Evolutionary conservation across 2,888 invertebrate genomes (phyloP).

Genomic region (Cephus spinipes): DNA sequence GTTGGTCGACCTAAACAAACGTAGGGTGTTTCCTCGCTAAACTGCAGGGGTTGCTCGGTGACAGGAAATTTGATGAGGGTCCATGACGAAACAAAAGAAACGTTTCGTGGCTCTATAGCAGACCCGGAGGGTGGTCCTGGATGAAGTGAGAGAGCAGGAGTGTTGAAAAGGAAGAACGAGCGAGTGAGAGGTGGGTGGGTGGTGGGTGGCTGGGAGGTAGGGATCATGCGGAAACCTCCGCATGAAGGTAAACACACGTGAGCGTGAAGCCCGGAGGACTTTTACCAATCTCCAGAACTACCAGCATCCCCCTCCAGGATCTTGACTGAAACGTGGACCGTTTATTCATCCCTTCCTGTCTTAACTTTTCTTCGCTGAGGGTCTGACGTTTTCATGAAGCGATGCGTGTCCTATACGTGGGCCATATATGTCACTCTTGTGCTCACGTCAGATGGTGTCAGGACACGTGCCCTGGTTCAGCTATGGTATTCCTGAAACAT

Average conservation of each 20-base stretch:
- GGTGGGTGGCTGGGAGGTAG: not conserved
- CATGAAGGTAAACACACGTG: not conserved
- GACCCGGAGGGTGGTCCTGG: not conserved
- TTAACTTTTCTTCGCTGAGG: not conserved
- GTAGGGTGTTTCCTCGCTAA: constrained; percentile 22
- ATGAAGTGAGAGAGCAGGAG: not conserved
- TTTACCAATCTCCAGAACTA: not conserved
- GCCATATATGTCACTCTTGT: not conserved
- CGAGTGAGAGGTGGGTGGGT: not conserved
- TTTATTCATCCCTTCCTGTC: not conserved
- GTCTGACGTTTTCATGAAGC: not conserved
- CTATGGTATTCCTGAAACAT: not conserved
- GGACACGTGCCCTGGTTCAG: not conserved
- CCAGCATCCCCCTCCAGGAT: not conserved
- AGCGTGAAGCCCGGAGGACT: not conserved
- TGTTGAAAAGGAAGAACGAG: not conserved
- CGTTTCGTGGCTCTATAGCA: not conserved
- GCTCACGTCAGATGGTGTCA: not conserved
- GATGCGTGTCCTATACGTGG: not conserved
- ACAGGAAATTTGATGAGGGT: constrained; percentile 50
- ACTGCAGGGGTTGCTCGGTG: constrained; percentile 28
- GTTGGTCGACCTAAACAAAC: constrained; percentile 30
- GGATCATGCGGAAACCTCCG: not conserved
- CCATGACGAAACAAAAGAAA: constrained; percentile 35
- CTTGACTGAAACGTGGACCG: not conserved